Base-by-base conservation (phyloP, 2,113 vertebrate species). In the Vidua chalybeata region DNA sequence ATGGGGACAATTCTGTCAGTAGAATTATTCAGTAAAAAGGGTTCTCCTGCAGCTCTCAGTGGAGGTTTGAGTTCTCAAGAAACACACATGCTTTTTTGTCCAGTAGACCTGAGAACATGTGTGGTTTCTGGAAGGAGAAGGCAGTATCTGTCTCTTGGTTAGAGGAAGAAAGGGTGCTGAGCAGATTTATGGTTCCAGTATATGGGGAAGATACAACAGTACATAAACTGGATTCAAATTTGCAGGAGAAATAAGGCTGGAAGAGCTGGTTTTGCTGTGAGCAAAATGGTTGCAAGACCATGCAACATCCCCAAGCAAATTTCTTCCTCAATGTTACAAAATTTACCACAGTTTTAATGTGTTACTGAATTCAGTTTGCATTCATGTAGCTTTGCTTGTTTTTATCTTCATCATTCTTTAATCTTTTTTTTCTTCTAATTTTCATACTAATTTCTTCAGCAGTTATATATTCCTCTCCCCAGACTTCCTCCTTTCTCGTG, bases 271-370 rank as follows among this genome's bases (percentile, higher is more conserved):
- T 63, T 83, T 37, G 74, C 23, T 49, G 1, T 19, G 35, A 55
- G 52, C 27, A 23, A 33, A 69, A 28, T 17, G 63, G 18, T 52
- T 59, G 63, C 11, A 37, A 45, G 43, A 39, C 12, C 4, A 23
- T 13, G 2, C 9, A 64, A 14, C 22, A 13, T 35, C 27, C 45
- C 39, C 11, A 14, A 72, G 35, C 0, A 0, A n/a, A 16, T 63
- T 58, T 55, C 71, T 64, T 74, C 46, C 5, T 54, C 21, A 13
- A 28, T 41, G 28, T 27, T 45, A 19, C 22, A 76, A 46, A 86
- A 46, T 58, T 41, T 56, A 9, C 1, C 21, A 3, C 26, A 1
- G 3, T 41, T 74, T 41, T 19, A 6, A 17, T 16, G 35, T 30
- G 15, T 39, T n/a, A 41, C 63, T 58, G 59, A 21, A 31, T 81